A percentile compares a stretch with the other conserved stretches of the same genome.
phyloP scores from a whole-genome alignment of 1,140 invertebrate species.

The Chlorops oryzae region DNA sequence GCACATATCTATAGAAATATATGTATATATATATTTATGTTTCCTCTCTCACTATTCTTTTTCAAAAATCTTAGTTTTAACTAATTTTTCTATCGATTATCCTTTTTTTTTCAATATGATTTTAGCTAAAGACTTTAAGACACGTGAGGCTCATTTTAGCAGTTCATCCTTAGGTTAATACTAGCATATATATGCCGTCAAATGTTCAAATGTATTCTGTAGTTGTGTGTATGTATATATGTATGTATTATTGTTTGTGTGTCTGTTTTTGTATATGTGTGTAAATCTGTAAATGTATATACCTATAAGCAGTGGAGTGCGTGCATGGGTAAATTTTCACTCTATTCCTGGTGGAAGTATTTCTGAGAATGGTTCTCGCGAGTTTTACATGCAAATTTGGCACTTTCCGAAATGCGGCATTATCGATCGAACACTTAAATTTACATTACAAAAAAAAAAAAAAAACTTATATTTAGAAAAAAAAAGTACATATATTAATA shows the following conservation, averaged over 20 bases:
- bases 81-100: not conserved
- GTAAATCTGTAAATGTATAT: conserved; percentile 36
- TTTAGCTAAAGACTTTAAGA: conserved; percentile 46
- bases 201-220: conserved; percentile 3
- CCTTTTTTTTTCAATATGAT: conserved; percentile 13
- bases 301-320: no score
- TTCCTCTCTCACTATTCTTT: conserved; percentile 3
- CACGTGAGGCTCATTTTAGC: conserved; percentile 46
- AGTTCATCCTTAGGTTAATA: conserved; percentile 24
- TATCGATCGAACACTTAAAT: no score
- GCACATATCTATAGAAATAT: conserved; percentile 10
- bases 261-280: conserved; percentile 12
- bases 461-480: no score
- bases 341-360: conserved; percentile 5
- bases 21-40: conserved; percentile 14
- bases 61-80: conserved; percentile 30
- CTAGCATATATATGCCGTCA: conserved; percentile 14
- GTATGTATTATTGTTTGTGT: conserved; percentile 36
- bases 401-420: no score
- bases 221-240: conserved; percentile 7
- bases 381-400: no score
- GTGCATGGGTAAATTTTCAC: conserved; percentile 8
- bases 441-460: no score
- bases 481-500: no score
- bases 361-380: no score